Base-by-base conservation (phyloP, 2,113 vertebrate species). In the Nothoprocta perdicaria region DNA sequence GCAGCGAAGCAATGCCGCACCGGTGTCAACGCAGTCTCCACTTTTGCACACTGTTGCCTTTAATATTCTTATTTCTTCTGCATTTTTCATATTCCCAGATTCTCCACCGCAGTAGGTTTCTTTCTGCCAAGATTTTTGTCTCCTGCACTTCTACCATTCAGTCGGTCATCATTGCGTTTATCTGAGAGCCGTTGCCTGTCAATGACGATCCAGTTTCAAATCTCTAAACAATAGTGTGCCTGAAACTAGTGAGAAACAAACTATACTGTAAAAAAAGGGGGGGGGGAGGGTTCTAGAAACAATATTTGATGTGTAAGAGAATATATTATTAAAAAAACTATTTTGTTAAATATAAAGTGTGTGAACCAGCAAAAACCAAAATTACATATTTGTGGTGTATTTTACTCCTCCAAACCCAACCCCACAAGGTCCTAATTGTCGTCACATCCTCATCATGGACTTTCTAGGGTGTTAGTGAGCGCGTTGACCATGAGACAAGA, bases 321-420 rank as follows among this genome's bases (percentile, higher is more conserved):
- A 93, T 98, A 98, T 98, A 98, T 98, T 98, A 98, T 98, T 98
- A 98, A 98, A 98, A 52, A 98, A 43, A 43, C 95, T 99, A 99
- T 99, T 99, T 99, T 99, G 98, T 99, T 99, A 99, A 99, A 98
- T 97, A 98, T 98, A 99, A 97, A 98, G 97, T 98, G 97, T 98
- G 97, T 98, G 97, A 98, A 98, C 97, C 97, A 94, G 97, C 94
- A 97, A 96, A 94, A 84, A 43, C 62, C 85, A 2, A 45, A 65
- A 57, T 50, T 48, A 76, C 0, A 95, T 92, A 96, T 97, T 92
- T 94, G 93, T 97, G 90, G 95, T 94, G 81, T 97, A 93, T 95
- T 96, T 97, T 95, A 80, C 79, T 92, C 45, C 48, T 57, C 78
- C 80, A 29, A 65, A 55, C 31, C n/a, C 26, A 31, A 12, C 24